These are phyloP conservation scores for Epirrhoe tristata DNA, from an alignment of 2,888 invertebrate genomes.

Conservation along the genomic window DNA sequence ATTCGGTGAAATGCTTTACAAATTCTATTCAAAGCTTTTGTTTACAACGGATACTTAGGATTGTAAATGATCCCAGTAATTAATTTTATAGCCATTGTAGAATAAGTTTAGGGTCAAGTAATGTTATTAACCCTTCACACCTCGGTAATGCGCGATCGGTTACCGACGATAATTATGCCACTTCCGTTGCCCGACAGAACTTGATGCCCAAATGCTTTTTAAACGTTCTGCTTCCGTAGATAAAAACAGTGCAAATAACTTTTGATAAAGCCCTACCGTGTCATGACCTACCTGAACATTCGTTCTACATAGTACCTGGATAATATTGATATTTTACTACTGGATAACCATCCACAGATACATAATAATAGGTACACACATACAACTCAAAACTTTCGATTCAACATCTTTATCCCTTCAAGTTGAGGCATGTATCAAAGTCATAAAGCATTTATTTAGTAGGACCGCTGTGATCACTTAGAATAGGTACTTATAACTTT, in stretches of 20 bases:
- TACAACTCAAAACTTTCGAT: no score
- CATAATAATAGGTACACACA: no score
- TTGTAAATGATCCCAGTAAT: constrained; percentile 44
- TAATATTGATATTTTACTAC: neutral
- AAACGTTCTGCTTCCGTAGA: constrained; percentile 27
- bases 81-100: constrained; percentile 40
- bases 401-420: no score
- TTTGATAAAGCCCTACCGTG: constrained; percentile 16
- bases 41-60: constrained; percentile 36
- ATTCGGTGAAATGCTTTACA: neutral
- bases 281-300: constrained; percentile 27
- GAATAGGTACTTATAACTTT: no score
- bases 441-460: no score
- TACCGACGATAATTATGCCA: constrained; percentile 73
- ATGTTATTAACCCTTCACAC: constrained; percentile 83
- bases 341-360: no score
- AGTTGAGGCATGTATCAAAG: no score
- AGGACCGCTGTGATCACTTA: no score
- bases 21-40: constrained; percentile 23
- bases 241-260: constrained; percentile 16
- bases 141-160: constrained; percentile 76
- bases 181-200: constrained; percentile 70
- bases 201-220: constrained; percentile 55
- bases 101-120: constrained; percentile 76
- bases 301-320: constrained; percentile 4